Base-by-base conservation (phyloP, 1,140 invertebrate species). In the Drosophila prosaltans region DNA sequence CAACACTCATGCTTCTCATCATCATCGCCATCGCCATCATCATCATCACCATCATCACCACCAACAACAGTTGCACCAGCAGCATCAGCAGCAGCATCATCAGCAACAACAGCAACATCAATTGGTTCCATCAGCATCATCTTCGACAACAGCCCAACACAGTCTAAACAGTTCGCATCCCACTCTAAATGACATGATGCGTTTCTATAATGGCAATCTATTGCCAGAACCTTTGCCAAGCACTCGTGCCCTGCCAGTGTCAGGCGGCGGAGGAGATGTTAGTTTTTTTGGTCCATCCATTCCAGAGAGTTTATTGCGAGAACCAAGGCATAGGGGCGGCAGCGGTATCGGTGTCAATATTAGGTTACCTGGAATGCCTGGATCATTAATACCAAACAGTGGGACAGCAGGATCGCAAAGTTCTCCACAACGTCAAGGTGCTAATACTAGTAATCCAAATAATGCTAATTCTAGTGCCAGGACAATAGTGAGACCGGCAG, bases 101-200 rank as follows among this genome's bases (percentile, higher is more conserved):
- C 57, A 65, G 39, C 32, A 30, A 7, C 43, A 58, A 8, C 16
- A 65, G 36, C 45, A 21, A 9, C 9, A 51, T 24, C 45, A 51
- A 2, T 28, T 24, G 8, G 2, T 16, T 24, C 45, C 66, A 65
- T 41, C 72, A 43, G 21, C 55, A 8, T 8, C 61, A 7, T 26
- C 45, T 26, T 43, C 40, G 0, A 45, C 36, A 24, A 16, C 39
- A n/a, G 28, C 40, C 1, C 51, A 32, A 2, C 41, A 51, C 2
- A 26, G 45, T 51, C 16, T 24, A 36, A 58, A 32, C 8, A 30
- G 16, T 4, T 1, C 69, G 0, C 63, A 68, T 10, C 58, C 62
- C 10, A 59, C 69, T 2, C 30, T 72, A 7, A 45, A 5, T 0
- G 76, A 78, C 24, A 59, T 78, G 40, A 73, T 78, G 63, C 75